A percentile compares a stretch with the other conserved stretches of the same genome.
phyloP scores from a whole-genome alignment of 2,113 vertebrate genomes.

The Seriola dumerili region DNA sequence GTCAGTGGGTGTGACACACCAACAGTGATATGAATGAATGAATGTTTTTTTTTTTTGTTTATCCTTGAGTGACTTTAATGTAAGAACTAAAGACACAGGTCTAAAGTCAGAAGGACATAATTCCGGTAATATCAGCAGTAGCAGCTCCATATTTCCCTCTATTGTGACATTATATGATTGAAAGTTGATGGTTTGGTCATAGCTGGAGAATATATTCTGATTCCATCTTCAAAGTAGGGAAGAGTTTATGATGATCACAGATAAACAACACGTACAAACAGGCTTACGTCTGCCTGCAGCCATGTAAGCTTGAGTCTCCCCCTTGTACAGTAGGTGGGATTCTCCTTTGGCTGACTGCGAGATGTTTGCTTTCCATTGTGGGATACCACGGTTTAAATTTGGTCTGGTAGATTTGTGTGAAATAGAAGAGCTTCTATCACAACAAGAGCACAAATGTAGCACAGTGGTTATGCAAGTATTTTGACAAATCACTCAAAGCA shows the following conservation, averaged over 20 bases:
- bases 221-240: not conserved
- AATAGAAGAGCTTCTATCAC: conserved; percentile 67
- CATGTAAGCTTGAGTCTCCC: not conserved
- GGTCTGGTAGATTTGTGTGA: conserved; percentile 56
- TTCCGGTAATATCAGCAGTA: not conserved
- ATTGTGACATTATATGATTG: not conserved
- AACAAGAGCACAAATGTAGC: conserved; percentile 59
- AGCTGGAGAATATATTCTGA: not conserved
- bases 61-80: no score
- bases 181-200: not conserved
- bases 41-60: not conserved
- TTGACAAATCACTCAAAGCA: conserved; percentile 63
- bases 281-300: conserved; percentile 9
- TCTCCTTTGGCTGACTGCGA: conserved; percentile 51
- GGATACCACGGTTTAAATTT: conserved; percentile 72
- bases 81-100: not conserved
- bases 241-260: not conserved
- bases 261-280: conserved; percentile 20
- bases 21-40: not conserved
- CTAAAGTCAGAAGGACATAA: not conserved
- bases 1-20: conserved; percentile 24
- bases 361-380: conserved; percentile 75
- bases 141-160: not conserved
- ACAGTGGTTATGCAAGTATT: conserved; percentile 50
- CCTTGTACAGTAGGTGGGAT: conserved; percentile 55